Percentiles rank a stretch among this genome's conserved stretches.
Conservation (phyloP, 2,888 invertebrate species). For the Melanotus villosus region DNA sequence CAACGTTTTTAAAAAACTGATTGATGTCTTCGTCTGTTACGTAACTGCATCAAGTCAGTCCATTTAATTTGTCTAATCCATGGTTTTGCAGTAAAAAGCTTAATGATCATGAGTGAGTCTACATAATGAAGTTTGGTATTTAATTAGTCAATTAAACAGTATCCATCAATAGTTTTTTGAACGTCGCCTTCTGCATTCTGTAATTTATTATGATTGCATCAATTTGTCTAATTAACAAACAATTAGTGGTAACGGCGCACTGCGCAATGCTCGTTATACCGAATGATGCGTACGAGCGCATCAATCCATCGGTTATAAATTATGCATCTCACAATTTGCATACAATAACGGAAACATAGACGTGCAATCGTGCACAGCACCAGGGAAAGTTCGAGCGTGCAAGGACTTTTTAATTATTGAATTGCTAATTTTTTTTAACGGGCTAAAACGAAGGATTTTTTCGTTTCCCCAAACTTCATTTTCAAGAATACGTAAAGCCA, state of each 20-base stretch:
- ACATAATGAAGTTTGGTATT: conserved; percentile 28
- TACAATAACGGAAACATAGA: conserved; percentile 10
- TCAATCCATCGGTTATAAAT: conserved; percentile 19
- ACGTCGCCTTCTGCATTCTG: background rate
- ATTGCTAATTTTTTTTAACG: conserved; percentile 14
- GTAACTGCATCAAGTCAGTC: too few species aligned
- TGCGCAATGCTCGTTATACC: conserved; percentile 4
- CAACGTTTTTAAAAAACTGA: too few species aligned
- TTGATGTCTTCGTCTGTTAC: too few species aligned
- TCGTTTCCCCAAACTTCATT: too few species aligned
- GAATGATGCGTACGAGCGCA: conserved; percentile 8
- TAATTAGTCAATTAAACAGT: background rate
- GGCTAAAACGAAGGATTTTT: background rate
- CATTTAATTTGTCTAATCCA: too few species aligned
- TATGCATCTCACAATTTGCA: conserved; percentile 10
- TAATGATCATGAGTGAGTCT: conserved; percentile 20
- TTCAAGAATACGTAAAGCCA: background rate
- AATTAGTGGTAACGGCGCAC: conserved; percentile 12
- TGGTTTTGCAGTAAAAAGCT: too few species aligned
- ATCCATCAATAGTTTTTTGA: background rate
- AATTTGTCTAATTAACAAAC: conserved; percentile 29
- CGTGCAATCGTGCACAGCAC: background rate
- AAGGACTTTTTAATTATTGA: conserved; percentile 16
- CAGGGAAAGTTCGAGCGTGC: conserved; percentile 1
- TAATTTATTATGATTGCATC: conserved; percentile 20